These are phyloP conservation scores for Lycodopsis pacificus DNA, from an alignment of 2,797 vertebrate genomes.

Conservation along the genomic window DNA sequence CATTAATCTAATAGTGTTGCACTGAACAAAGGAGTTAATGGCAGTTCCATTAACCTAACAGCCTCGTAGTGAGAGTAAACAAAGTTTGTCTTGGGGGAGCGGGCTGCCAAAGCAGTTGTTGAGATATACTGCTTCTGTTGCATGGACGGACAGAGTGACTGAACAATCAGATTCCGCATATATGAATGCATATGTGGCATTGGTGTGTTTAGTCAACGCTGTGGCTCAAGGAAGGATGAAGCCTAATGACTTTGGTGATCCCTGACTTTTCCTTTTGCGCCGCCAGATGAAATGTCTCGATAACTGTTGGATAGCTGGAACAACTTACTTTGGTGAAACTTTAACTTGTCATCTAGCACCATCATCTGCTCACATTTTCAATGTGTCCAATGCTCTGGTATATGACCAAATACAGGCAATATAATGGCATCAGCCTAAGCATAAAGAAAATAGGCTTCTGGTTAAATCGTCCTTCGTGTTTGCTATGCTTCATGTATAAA, in stretches of 20 bases:
- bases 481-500: no score
- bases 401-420: no score
- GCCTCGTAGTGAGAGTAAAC: neutral
- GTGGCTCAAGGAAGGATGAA: neutral
- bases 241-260: neutral
- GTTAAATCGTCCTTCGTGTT: no score
- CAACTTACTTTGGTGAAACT: no score
- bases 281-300: no score
- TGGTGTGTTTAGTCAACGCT: neutral
- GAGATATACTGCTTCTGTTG: neutral
- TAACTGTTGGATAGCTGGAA: no score
- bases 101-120: neutral
- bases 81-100: neutral
- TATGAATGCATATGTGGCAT: neutral
- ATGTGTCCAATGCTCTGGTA: no score
- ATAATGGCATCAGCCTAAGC: no score
- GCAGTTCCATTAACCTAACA: neutral
- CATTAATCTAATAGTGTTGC: slow-evolving; percentile 14
- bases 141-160: neutral
- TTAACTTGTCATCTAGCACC: no score
- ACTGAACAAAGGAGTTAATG: neutral
- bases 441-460: no score
- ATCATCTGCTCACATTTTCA: no score
- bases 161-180: neutral
- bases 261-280: no score